phyloP scores from a whole-genome alignment of 2,113 vertebrate genomes.

The Oreotrochilus melanogaster region DNA sequence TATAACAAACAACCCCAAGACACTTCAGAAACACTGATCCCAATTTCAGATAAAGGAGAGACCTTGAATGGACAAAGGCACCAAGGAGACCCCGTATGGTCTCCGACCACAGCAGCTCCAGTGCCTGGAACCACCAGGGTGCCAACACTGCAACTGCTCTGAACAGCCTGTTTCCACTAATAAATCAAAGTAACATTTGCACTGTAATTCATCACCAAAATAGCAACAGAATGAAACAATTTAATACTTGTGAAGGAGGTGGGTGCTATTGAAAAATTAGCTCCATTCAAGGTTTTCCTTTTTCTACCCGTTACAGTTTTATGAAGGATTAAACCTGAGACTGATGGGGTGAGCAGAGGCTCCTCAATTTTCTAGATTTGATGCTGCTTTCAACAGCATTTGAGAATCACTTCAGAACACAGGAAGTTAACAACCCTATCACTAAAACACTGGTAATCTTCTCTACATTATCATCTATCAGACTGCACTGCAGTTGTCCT shows the following conservation, averaged over 20 bases:
- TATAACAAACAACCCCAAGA: fast-evolving
- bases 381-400: neutral
- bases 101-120: neutral
- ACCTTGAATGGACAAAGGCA: neutral
- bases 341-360: neutral
- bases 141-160: neutral
- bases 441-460: neutral
- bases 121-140: neutral
- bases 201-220: neutral
- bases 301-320: neutral
- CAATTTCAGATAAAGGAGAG: neutral
- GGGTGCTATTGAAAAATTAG: neutral
- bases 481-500: neutral
- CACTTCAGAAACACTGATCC: neutral
- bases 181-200: neutral
- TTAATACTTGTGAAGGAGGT: neutral
- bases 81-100: neutral
- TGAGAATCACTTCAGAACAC: neutral
- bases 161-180: neutral
- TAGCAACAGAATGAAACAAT: neutral
- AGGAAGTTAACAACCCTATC: neutral
- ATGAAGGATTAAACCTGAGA: neutral
- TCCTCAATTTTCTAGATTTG: neutral
- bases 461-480: neutral
- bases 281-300: neutral